Base-by-base conservation (phyloP, 1,140 invertebrate species). In the Zaprionus kolodkinae region DNA sequence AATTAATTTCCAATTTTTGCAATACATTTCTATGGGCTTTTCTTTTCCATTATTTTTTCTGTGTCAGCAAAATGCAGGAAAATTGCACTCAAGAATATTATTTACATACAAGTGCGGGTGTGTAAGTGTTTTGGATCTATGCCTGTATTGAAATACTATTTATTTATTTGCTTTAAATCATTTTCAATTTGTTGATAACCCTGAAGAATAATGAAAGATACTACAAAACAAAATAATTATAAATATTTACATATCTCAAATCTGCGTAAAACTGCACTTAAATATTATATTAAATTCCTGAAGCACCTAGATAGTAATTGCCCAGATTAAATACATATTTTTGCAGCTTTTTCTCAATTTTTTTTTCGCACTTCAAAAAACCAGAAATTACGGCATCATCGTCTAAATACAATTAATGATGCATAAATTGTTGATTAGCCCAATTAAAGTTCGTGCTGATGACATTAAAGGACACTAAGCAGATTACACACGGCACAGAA, bases 371-470 rank as follows among this genome's bases (percentile, higher is more conserved):
- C 35, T 36, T 59, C 6, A 3, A 59, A 48, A 40, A 30, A 55
- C 10, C 56, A 55, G 54, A 67, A 57, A 59, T 72, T 54, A 52
- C 6, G 62, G 62, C 56, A 59, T 35, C 61, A 59, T 27, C 12
- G 11, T 59, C 62, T 75, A 65, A 72, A 36, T 61, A 66, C 56
- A 72, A 77, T 79, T 76, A 77, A 79, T 79, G 77, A 60, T 61
- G 77, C 77, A 79, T 77, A 77, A 77, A 73, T 79, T 77, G 55
- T 65, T 72, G 74, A 79, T 79, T 72, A 79, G 74, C 69, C 69
- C 64, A 79, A 79, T 79, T 79, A 67, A 79, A 79, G 63, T 69
- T 64, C 64, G 33, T 35, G 13, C 36, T 33, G 74, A 61, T 33
- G 69, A 61, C 66, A 79, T 79, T 56, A 79, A 72, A 68, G 43